Conservation (phyloP, 2,888 invertebrate genomes). For the Camponotus fellah region DNA sequence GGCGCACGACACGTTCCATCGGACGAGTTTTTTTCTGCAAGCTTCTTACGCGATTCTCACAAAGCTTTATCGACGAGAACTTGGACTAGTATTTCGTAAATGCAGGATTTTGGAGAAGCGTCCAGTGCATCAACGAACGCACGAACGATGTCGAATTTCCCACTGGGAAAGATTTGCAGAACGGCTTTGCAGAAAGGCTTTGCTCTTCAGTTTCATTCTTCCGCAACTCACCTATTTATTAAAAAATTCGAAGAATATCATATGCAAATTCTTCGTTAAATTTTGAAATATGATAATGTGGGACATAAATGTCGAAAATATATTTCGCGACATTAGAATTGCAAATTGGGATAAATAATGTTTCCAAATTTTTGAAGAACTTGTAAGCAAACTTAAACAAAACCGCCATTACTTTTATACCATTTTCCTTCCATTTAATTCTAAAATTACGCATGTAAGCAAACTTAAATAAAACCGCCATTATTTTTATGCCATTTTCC, state of each 20-base stretch:
- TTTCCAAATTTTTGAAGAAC: not conserved
- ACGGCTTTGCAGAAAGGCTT: not conserved
- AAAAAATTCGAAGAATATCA: not conserved
- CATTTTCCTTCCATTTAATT: not conserved
- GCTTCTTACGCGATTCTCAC: constrained; percentile 32
- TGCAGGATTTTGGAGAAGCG: not conserved
- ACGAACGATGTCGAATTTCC: not conserved
- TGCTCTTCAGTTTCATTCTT: not conserved
- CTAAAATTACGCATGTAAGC: not conserved
- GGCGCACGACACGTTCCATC: constrained; percentile 25
- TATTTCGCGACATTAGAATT: too few species aligned
- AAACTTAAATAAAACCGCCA: not conserved
- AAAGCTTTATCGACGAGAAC: constrained; percentile 25
- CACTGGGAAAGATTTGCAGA: not conserved
- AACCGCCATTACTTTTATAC: not conserved
- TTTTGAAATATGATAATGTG: not conserved
- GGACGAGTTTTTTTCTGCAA: constrained; percentile 41
- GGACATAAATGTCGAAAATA: not conserved
- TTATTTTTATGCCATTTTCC: not conserved
- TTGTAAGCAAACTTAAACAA: not conserved
- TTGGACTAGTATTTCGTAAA: constrained; percentile 11
- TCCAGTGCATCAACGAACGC: constrained; percentile 1
- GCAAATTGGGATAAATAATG: not conserved
- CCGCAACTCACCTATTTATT: not conserved
- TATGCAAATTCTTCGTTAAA: constrained; percentile 5